Evolutionary conservation across 2,797 vertebrate genomes (phyloP).

Genomic region (Trachops cirrhosus): DNA sequence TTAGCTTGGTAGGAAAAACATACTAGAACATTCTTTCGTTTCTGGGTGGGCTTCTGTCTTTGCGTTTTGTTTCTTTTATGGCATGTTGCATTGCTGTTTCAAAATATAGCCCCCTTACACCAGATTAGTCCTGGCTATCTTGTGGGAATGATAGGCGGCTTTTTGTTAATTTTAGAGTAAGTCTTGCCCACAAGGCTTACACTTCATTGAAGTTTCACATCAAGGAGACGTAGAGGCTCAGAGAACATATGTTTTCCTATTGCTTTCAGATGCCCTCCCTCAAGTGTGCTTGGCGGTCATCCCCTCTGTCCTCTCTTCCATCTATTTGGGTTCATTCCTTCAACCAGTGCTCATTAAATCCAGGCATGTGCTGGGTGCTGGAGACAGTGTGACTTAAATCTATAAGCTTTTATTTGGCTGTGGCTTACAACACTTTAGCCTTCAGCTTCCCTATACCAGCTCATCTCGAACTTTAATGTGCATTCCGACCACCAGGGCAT

Average conservation of each 20-base stretch:
- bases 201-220: background rate
- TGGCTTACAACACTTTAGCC: background rate
- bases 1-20: background rate
- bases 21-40: background rate
- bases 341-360: background rate
- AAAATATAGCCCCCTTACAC: background rate
- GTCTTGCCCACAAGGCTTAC: background rate
- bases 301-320: background rate
- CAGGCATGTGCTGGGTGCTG: background rate
- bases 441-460: background rate
- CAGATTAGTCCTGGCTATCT: background rate
- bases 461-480: background rate
- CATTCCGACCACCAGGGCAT: background rate
- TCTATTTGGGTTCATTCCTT: background rate
- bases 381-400: background rate
- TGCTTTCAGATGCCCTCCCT: background rate
- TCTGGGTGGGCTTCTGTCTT: background rate
- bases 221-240: background rate
- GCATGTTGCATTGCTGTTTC: background rate
- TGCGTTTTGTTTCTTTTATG: background rate
- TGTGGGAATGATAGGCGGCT: conserved; percentile 19
- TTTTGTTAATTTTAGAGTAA: conserved; percentile 40
- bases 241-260: background rate
- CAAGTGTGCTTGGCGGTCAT: background rate
- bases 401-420: background rate